phyloP scores from a whole-genome alignment of 2,888 invertebrate genomes.

The Mimumesa dahlbomi region DNA sequence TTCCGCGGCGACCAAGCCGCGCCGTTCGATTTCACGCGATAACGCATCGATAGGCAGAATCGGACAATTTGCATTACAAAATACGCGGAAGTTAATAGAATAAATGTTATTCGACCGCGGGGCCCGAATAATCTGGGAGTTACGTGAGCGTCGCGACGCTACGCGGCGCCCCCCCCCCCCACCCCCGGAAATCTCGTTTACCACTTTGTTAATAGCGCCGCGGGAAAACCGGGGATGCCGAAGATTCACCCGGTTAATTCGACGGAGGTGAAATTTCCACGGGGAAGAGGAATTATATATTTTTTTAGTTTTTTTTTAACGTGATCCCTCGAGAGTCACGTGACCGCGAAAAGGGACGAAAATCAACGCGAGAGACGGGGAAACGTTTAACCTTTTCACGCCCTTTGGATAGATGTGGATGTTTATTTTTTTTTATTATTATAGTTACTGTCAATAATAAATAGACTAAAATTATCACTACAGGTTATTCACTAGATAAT shows the following conservation, averaged over 20 bases:
- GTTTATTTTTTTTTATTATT: no score
- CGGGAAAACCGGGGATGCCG: background rate
- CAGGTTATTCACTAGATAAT: no score
- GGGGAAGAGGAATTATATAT: no score
- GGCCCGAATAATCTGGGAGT: conserved; percentile 55
- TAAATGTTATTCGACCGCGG: conserved; percentile 56
- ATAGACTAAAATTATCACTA: no score
- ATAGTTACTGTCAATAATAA: no score
- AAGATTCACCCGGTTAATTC: conserved; percentile 20
- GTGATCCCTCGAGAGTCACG: no score
- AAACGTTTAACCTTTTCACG: no score
- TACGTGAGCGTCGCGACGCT: conserved; percentile 16
- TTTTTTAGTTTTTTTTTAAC: no score
- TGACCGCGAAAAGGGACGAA: no score
- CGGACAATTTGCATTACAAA: conserved; percentile 66
- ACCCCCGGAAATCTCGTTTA: conserved; percentile 41
- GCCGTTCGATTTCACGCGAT: conserved; percentile 45
- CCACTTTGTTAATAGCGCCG: conserved; percentile 41
- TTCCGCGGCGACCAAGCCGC: conserved; percentile 1
- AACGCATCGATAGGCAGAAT: conserved; percentile 27
- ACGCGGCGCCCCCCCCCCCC: conserved; percentile 19
- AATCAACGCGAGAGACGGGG: no score
- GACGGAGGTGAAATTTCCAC: no score
- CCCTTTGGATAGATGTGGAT: no score
- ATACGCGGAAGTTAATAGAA: conserved; percentile 57